A percentile compares a stretch with the other conserved stretches of the same genome.
These are phyloP conservation scores for Coregonus ussuriensis DNA, from an alignment of 2,797 vertebrate genomes.

Conservation along the genomic window DNA sequence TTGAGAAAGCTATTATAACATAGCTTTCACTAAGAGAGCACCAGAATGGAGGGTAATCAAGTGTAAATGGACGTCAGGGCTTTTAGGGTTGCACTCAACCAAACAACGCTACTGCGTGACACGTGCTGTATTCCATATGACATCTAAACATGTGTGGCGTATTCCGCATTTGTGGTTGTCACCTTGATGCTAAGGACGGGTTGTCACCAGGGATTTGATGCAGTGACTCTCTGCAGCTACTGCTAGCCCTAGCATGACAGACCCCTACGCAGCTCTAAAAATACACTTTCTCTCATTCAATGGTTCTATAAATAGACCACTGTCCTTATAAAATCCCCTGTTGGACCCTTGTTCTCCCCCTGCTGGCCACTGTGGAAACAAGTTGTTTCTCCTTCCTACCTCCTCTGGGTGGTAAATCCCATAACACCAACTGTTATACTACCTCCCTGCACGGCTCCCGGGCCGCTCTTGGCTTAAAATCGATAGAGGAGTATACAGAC, in stretches of 20 bases:
- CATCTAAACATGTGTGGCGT: background rate
- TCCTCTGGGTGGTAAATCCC: conserved; percentile 18
- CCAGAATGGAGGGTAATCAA: background rate
- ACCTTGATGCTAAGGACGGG: conserved; percentile 25
- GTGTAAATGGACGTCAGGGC: background rate
- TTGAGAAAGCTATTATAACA: background rate
- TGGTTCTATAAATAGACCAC: conserved; percentile 55
- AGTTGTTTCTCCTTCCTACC: background rate
- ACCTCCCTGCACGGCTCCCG: background rate
- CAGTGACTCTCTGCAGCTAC: conserved; percentile 42
- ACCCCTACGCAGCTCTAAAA: conserved; percentile 53
- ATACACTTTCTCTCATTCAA: conserved; percentile 53
- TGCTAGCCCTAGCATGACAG: conserved; percentile 36
- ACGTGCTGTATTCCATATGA: background rate
- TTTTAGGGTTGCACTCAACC: conserved; percentile 3
- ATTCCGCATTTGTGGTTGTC: conserved; percentile 20
- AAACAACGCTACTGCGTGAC: background rate
- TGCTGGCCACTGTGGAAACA: conserved; percentile 30
- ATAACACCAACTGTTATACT: conserved; percentile 24
- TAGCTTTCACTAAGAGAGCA: background rate
- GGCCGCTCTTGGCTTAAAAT: background rate
- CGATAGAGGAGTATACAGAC: conserved; percentile 1
- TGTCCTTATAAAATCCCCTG: conserved; percentile 30
- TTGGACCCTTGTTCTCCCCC: conserved; percentile 30
- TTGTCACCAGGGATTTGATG: conserved; percentile 50